Evolutionary conservation across 2,888 invertebrate genomes (phyloP).

Genomic region (Sepioteuthis lessoniana): DNA sequence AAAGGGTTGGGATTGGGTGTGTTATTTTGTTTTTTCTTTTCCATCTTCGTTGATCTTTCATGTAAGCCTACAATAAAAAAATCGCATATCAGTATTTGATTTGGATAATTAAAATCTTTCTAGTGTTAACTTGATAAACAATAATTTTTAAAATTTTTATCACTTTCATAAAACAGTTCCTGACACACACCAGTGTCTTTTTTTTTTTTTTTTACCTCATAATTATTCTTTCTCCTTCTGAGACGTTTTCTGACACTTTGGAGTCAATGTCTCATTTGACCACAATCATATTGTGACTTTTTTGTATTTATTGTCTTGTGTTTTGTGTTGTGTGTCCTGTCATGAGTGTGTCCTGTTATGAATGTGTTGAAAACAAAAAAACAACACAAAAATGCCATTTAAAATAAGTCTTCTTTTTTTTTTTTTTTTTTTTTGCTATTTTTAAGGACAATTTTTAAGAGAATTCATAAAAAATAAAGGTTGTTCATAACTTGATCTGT

Average conservation of each 20-base stretch:
- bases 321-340: background rate
- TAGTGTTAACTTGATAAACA: no score
- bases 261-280: background rate
- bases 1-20: no score
- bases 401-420: background rate
- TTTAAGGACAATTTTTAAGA: background rate
- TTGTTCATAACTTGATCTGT: background rate
- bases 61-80: no score
- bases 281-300: background rate
- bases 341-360: no score
- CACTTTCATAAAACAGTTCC: no score
- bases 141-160: no score
- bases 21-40: no score
- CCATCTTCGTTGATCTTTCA: no score
- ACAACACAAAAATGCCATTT: background rate
- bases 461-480: background rate
- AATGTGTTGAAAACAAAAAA: background rate
- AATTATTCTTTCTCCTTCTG: background rate
- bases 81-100: no score
- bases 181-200: no score
- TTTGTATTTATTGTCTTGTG: background rate
- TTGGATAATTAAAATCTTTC: no score
- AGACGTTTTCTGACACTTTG: background rate
- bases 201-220: background rate
- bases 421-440: background rate